Conservation (phyloP, 2,113 vertebrate genomes). For the Sapajus apella region DNA sequence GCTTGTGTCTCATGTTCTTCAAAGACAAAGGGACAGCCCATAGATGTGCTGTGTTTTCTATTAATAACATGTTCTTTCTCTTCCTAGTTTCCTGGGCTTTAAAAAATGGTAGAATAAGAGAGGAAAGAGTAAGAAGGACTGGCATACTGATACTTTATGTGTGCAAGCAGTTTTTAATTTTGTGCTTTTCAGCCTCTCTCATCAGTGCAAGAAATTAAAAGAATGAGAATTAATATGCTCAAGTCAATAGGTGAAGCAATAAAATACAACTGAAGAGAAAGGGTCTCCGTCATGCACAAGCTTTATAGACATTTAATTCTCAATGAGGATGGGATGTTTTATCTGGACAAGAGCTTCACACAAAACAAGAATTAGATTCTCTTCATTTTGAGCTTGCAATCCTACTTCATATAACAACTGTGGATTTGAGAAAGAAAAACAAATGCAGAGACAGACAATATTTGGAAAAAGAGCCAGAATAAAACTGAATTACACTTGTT, state of each 20-base stretch:
- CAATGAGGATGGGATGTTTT: neutral
- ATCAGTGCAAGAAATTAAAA: slow-evolving; percentile 58
- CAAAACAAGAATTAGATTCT: slow-evolving; percentile 69
- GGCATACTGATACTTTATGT: neutral
- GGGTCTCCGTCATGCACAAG: neutral
- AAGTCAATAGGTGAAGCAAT: slow-evolving; percentile 32
- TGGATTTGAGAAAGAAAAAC: slow-evolving; percentile 46
- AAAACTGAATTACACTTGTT: slow-evolving; percentile 48
- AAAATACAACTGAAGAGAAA: slow-evolving; percentile 31
- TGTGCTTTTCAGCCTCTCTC: slow-evolving; percentile 11
- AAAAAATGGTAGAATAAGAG: neutral
- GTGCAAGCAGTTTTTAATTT: slow-evolving; percentile 26
- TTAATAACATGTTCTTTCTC: neutral
- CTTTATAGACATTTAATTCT: slow-evolving; percentile 40
- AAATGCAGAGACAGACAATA: slow-evolving; percentile 34
- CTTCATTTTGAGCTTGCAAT: slow-evolving; percentile 53
- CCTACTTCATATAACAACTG: slow-evolving; percentile 60
- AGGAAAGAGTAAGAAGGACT: neutral
- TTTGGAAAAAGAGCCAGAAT: slow-evolving; percentile 44
- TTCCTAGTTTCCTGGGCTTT: neutral
- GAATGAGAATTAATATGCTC: slow-evolving; percentile 47
- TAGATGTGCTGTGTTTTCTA: neutral
- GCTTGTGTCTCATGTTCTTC: neutral
- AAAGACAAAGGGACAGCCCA: neutral
- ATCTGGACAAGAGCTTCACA: neutral